Percentiles rank a stretch among this genome's conserved stretches.
Evolutionary conservation across 2,888 invertebrate species (phyloP).

Genomic region (Peribatodes rhomboidaria): DNA sequence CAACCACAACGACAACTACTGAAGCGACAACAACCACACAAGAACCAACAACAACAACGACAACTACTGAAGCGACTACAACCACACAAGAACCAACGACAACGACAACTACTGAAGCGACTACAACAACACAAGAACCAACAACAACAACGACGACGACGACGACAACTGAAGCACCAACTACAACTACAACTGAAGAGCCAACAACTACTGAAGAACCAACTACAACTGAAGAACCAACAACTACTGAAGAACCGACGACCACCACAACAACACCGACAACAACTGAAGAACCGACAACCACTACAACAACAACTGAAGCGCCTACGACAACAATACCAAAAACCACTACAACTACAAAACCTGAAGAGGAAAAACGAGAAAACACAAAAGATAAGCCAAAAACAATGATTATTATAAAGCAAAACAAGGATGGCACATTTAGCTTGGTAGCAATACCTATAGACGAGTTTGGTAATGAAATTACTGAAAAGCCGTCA

Average conservation of each 20-base stretch:
- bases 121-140: constrained; percentile 24
- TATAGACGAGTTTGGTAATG: constrained; percentile 6
- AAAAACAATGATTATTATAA: constrained; percentile 25
- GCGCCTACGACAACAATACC: constrained; percentile 22
- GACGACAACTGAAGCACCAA: constrained; percentile 23
- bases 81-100: constrained; percentile 19
- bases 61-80: constrained; percentile 12
- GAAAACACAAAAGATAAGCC: neutral
- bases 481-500: constrained; percentile 7
- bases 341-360: constrained; percentile 23
- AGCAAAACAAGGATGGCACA: constrained; percentile 23
- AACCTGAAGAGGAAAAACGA: constrained; percentile 2
- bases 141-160: constrained; percentile 13
- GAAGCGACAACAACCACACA: too few relatives aligned
- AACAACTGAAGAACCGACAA: constrained; percentile 20
- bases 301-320: constrained; percentile 17
- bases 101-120: constrained; percentile 11
- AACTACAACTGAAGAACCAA: constrained; percentile 17
- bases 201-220: constrained; percentile 27
- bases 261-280: constrained; percentile 1
- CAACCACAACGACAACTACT: constrained; percentile 22
- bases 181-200: constrained; percentile 28
- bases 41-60: constrained; percentile 11
- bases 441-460: constrained; percentile 14
- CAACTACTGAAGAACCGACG: constrained; percentile 30